Percentiles rank a stretch among this genome's conserved stretches.
Conservation (phyloP, 2,888 invertebrate species). For the Watsonalla cultraria region DNA sequence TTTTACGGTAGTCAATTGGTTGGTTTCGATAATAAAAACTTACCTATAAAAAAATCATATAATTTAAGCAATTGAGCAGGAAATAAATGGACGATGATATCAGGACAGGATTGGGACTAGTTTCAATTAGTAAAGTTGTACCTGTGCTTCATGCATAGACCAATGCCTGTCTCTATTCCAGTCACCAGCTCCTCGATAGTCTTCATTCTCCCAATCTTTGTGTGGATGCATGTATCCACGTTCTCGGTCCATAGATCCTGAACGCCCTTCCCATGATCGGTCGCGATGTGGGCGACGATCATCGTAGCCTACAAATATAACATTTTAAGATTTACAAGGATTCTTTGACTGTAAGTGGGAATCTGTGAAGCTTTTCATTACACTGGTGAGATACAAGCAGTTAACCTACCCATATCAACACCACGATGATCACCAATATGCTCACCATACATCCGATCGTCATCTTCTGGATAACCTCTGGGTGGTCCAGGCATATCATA, state of each 20-base stretch:
- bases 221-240: slow-evolving; percentile 68
- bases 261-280: slow-evolving; percentile 78
- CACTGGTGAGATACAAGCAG: neutral
- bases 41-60: slow-evolving; percentile 51
- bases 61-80: slow-evolving; percentile 14
- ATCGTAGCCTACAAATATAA: slow-evolving; percentile 57
- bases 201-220: slow-evolving; percentile 75
- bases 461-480: slow-evolving; percentile 72
- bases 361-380: neutral
- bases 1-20: slow-evolving; percentile 64
- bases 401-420: slow-evolving; percentile 58
- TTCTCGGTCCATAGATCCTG: slow-evolving; percentile 68
- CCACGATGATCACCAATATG: slow-evolving; percentile 64
- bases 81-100: neutral
- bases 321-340: neutral
- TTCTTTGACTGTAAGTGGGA: too few relatives aligned
- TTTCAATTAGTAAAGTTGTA: slow-evolving; percentile 6
- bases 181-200: slow-evolving; percentile 75
- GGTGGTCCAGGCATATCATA: slow-evolving; percentile 70
- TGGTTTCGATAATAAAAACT: slow-evolving; percentile 55
- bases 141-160: slow-evolving; percentile 71
- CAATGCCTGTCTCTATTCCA: slow-evolving; percentile 72
- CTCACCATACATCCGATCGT: slow-evolving; percentile 75
- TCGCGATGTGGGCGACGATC: slow-evolving; percentile 72
- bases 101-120: slow-evolving; percentile 2